Evolutionary conservation across 1,140 invertebrate genomes (phyloP).

Genomic region (Palaemon carinicauda): DNA sequence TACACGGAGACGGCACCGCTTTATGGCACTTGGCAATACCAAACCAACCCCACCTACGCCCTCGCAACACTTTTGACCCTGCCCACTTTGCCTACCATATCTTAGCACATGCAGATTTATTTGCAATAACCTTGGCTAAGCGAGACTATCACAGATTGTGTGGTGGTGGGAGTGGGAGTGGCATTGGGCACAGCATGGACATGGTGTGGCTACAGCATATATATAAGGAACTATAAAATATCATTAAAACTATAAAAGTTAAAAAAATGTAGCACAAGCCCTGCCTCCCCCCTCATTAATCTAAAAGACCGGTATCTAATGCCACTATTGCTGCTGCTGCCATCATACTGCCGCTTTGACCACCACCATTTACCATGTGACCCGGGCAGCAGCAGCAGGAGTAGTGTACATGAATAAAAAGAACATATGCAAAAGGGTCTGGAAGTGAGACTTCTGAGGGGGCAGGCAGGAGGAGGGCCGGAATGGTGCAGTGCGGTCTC

Average conservation of each 20-base stretch:
- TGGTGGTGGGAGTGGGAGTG: background rate
- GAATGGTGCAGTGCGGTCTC: constrained; percentile 32
- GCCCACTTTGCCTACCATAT: constrained; percentile 21
- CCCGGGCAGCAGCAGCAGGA: constrained; percentile 6
- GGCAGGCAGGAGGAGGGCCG: background rate
- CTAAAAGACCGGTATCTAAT: constrained; percentile 11
- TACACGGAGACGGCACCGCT: constrained; percentile 54
- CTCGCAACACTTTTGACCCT: background rate
- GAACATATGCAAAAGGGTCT: background rate
- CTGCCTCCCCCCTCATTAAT: constrained; percentile 24
- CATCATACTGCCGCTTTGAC: background rate
- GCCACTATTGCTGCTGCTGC: constrained; percentile 22
- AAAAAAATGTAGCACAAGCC: constrained; percentile 20
- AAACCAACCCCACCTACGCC: constrained; percentile 5
- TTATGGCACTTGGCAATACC: background rate
- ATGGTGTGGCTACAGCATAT: constrained; percentile 15
- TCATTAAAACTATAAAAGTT: background rate
- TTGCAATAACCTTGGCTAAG: constrained; percentile 45
- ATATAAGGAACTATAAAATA: constrained; percentile 2
- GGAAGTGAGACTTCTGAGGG: background rate
- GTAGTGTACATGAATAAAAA: background rate
- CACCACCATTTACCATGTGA: constrained; percentile 13
- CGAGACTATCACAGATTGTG: constrained; percentile 27
- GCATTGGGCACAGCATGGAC: background rate
- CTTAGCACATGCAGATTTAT: constrained; percentile 44